These are phyloP conservation scores for Ormyrus labotus DNA, from an alignment of 2,888 invertebrate species.

Conservation along the genomic window DNA sequence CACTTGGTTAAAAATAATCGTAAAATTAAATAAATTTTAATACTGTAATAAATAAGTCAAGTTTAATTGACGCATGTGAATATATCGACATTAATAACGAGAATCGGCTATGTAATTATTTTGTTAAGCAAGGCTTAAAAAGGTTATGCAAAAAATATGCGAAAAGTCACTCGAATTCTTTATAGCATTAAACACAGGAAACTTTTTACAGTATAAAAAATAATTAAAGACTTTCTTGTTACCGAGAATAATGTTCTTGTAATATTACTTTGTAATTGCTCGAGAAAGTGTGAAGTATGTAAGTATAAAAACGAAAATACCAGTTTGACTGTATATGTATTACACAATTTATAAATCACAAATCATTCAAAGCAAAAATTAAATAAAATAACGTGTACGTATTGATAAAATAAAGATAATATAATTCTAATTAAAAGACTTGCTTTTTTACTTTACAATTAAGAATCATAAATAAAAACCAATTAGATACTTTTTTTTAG, in stretches of 20 bases:
- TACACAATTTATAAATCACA: constrained; percentile 53
- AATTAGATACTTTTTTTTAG: background rate
- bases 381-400: constrained; percentile 55
- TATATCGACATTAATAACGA: constrained; percentile 5
- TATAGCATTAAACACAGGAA: constrained; percentile 42
- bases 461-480: background rate
- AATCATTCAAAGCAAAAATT: constrained; percentile 51
- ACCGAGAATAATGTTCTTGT: constrained; percentile 45
- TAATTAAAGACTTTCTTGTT: constrained; percentile 52
- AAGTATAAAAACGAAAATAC: constrained; percentile 42
- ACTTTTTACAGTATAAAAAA: constrained; percentile 43
- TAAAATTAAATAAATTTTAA: constrained; percentile 34
- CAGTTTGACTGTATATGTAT: constrained; percentile 53
- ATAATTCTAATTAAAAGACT: constrained; percentile 47
- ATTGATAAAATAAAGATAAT: constrained; percentile 57
- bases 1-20: constrained; percentile 46
- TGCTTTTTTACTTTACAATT: too few species aligned
- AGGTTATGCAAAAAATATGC: constrained; percentile 25
- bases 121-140: constrained; percentile 33
- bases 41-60: constrained; percentile 20
- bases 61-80: constrained; percentile 27
- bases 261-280: constrained; percentile 45
- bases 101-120: constrained; percentile 43
- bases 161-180: constrained; percentile 37
- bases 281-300: constrained; percentile 30